phyloP scores from a whole-genome alignment of 1,140 invertebrate genomes.

The Melipona quadrifasciata region DNA sequence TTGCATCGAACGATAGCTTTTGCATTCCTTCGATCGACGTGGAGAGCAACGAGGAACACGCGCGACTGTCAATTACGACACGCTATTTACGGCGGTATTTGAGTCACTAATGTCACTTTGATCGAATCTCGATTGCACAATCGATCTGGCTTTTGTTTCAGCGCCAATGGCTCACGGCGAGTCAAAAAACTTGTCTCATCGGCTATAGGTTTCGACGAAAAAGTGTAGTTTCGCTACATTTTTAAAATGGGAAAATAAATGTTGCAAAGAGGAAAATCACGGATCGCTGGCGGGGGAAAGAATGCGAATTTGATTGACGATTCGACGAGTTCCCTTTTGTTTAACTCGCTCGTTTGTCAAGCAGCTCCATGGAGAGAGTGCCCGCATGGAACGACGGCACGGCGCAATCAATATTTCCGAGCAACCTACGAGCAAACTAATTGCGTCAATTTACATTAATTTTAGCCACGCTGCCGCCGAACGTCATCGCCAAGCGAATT shows the following conservation, averaged over 20 bases:
- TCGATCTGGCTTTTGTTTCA: conserved; percentile 29
- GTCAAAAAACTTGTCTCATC: background rate
- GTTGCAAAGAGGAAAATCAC: background rate
- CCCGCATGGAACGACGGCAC: conserved; percentile 5
- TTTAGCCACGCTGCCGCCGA: background rate
- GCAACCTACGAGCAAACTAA: conserved; percentile 24
- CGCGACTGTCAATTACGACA: conserved; percentile 23
- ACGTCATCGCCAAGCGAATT: conserved; percentile 17
- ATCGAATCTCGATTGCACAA: conserved; percentile 30
- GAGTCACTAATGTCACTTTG: conserved; percentile 10
- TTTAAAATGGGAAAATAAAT: too few relatives aligned
- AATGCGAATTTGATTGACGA: background rate
- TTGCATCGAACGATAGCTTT: conserved; percentile 9
- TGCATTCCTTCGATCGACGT: background rate
- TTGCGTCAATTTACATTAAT: conserved; percentile 42
- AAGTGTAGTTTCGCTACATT: too few relatives aligned
- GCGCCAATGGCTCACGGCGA: background rate
- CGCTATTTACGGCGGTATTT: background rate
- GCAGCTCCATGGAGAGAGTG: background rate
- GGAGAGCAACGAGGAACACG: background rate
- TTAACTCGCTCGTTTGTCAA: background rate
- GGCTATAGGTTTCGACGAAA: too few relatives aligned
- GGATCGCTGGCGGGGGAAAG: background rate
- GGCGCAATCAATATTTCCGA: conserved; percentile 28
- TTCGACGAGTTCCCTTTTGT: background rate